phyloP scores from a whole-genome alignment of 2,888 invertebrate species.

The Alitta virens region DNA sequence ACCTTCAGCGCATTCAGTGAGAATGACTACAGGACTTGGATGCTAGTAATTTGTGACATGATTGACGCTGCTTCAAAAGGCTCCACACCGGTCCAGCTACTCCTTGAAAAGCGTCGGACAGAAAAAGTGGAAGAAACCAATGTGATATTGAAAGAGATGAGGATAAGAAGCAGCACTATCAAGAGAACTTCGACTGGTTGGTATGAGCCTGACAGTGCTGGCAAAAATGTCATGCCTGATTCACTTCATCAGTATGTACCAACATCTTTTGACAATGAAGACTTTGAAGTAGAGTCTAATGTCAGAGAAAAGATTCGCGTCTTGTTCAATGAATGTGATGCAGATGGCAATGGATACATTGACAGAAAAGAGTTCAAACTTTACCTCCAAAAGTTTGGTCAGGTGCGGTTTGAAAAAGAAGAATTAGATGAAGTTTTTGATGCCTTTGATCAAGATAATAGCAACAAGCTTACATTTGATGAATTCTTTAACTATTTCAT shows the following conservation, averaged over 20 bases:
- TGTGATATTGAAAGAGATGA: neutral
- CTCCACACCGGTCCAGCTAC: conserved; percentile 12
- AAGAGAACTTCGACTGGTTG: neutral
- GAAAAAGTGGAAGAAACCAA: neutral
- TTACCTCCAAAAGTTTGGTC: conserved; percentile 24
- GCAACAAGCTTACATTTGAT: conserved; percentile 17
- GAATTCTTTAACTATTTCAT: conserved; percentile 28
- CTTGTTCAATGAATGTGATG: conserved; percentile 26
- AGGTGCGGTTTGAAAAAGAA: conserved; percentile 15
- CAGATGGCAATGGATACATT: conserved; percentile 27
- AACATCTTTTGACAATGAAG: neutral
- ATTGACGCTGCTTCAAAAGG: conserved; percentile 14
- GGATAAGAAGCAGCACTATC: neutral
- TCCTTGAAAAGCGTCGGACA: neutral
- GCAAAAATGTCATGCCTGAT: neutral
- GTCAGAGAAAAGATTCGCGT: conserved; percentile 26
- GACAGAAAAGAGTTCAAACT: conserved; percentile 25
- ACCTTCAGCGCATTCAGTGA: conserved; percentile 17
- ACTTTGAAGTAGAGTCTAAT: neutral
- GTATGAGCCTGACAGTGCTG: neutral
- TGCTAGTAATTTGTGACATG: conserved; percentile 6
- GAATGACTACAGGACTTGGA: conserved; percentile 12
- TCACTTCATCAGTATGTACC: neutral
- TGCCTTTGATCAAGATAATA: conserved; percentile 2
- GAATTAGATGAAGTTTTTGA: conserved; percentile 25